Evolutionary conservation across 30 jellyfish, hydroid and myxozoan genomes (phyloP).

Genomic region (Aurelia sp.): DNA sequence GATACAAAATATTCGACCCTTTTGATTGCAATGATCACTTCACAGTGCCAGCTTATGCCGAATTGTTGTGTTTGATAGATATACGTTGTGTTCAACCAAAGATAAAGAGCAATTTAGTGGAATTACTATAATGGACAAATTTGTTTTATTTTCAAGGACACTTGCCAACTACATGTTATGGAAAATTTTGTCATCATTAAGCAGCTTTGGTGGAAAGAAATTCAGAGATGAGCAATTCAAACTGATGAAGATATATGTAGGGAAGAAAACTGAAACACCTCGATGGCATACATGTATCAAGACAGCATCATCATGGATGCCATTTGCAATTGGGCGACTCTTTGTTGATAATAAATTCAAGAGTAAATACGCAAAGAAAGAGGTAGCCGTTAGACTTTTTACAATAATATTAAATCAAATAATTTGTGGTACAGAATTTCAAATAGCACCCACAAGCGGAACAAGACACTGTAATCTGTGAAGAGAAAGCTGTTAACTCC

Average conservation of each 20-base stretch:
- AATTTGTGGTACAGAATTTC: too few species aligned
- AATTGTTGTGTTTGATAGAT: not conserved
- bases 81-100: too few species aligned
- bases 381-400: conserved; percentile 7
- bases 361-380: conserved; percentile 49
- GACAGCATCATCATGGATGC: conserved; percentile 27
- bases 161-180: conserved; percentile 63
- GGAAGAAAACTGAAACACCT: conserved; percentile 18
- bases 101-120: too few species aligned
- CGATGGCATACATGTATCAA: conserved; percentile 30
- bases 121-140: too few species aligned
- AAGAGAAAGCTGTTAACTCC: too few species aligned
- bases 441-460: too few species aligned
- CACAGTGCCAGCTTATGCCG: not conserved
- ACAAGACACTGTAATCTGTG: too few species aligned
- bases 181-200: conserved; percentile 13
- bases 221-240: conserved; percentile 10
- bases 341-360: conserved; percentile 49
- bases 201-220: conserved; percentile 28
- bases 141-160: conserved; percentile 9
- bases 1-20: too few species aligned
- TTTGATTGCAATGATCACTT: not conserved
- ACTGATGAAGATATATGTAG: conserved; percentile 27
- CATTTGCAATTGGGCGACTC: conserved; percentile 60
- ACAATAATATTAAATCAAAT: not conserved